Evolutionary conservation across 2,113 vertebrate species (phyloP).

Genomic region (Stigmatopora argus): DNA sequence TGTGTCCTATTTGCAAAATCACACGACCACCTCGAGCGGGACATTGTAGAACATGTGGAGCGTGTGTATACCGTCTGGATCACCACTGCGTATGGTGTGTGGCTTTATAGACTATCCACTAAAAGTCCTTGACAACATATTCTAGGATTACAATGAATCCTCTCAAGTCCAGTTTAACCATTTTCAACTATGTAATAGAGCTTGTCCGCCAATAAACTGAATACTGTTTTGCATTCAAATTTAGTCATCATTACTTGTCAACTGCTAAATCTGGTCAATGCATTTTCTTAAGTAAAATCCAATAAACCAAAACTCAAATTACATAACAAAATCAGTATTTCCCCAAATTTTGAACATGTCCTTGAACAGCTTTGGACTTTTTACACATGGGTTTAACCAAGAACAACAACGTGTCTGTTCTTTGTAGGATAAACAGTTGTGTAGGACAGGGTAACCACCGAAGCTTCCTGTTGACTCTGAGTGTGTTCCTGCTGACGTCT

Average conservation of each 20-base stretch:
- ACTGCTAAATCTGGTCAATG: not conserved
- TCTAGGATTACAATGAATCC: not conserved
- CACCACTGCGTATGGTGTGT: conserved; percentile 98
- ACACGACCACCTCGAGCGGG: conserved; percentile 82
- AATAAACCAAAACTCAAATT: not conserved
- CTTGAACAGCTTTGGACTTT: not conserved
- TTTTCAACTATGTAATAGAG: not conserved
- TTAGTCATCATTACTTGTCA: too few relatives aligned
- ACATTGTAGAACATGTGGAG: conserved; percentile 87
- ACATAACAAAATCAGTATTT: not conserved
- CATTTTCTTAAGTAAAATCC: not conserved
- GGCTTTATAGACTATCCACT: not conserved
- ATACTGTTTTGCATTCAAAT: not conserved
- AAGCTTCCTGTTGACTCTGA: conserved; percentile 86
- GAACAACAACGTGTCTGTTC: conserved; percentile 16
- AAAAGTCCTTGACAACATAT: not conserved
- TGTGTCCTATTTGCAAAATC: conserved; percentile 78
- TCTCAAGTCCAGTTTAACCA: not conserved
- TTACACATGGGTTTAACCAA: not conserved
- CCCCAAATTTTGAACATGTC: not conserved
- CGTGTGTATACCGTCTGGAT: conserved; percentile 86
- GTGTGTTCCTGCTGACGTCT: conserved; percentile 86
- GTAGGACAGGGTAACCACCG: conserved; percentile 92
- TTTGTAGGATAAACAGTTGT: conserved; percentile 93
- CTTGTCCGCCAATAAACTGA: not conserved